A percentile compares a stretch with the other conserved stretches of the same genome.
These are phyloP conservation scores for Crioceris asparagi DNA, from an alignment of 2,888 invertebrate species.

Conservation along the genomic window DNA sequence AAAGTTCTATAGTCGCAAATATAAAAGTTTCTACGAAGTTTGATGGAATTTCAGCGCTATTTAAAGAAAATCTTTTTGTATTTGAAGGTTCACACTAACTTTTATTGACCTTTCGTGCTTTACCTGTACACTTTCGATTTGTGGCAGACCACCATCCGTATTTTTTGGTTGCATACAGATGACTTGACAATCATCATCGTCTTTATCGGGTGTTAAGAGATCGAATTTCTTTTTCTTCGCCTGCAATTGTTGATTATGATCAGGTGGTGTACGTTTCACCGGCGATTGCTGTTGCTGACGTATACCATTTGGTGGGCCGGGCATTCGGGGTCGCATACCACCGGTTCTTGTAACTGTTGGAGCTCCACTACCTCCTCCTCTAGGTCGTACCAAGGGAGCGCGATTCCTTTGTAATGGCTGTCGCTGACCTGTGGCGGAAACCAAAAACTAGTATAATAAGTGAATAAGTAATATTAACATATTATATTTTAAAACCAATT, in stretches of 20 bases:
- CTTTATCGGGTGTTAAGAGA: slow-evolving; percentile 56
- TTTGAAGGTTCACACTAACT: too few species aligned
- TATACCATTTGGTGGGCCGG: slow-evolving; percentile 17
- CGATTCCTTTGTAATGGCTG: slow-evolving; percentile 18
- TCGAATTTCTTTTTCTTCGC: slow-evolving; percentile 47
- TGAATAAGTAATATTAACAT: too few species aligned
- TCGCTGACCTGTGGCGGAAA: slow-evolving; percentile 24
- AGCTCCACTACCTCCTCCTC: slow-evolving; percentile 6
- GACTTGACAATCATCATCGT: slow-evolving; percentile 65
- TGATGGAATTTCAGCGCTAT: too few species aligned
- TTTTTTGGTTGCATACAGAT: slow-evolving; percentile 64
- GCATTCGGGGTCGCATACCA: slow-evolving; percentile 22
- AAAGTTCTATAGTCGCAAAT: too few species aligned
- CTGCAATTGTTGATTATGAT: slow-evolving; percentile 27
- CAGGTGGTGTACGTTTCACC: slow-evolving; percentile 31
- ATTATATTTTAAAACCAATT: too few species aligned
- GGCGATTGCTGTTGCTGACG: slow-evolving; percentile 17
- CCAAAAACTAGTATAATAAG: too few species aligned
- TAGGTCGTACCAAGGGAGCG: slow-evolving; percentile 12
- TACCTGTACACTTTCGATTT: slow-evolving; percentile 69
- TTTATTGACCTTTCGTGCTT: too few species aligned
- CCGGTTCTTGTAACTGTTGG: too few species aligned
- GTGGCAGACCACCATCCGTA: slow-evolving; percentile 51
- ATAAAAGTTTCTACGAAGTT: too few species aligned
- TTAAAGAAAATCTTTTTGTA: too few species aligned